Percentiles rank a stretch among this genome's conserved stretches.
These are phyloP conservation scores for Plusia festucae DNA, from an alignment of 2,888 invertebrate species.

Conservation along the genomic window DNA sequence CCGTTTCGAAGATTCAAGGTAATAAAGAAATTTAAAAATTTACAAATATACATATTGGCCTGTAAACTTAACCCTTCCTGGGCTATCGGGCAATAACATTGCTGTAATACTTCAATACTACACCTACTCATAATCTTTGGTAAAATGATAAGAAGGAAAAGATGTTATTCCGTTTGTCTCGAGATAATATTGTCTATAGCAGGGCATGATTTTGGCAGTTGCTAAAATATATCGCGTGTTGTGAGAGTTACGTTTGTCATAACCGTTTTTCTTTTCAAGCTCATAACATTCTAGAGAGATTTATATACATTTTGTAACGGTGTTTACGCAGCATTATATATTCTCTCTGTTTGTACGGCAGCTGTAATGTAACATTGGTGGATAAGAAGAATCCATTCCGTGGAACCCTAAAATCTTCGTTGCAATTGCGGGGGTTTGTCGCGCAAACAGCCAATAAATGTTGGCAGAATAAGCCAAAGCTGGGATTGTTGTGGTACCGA, in stretches of 20 bases:
- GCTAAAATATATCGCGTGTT: constrained; percentile 46
- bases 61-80: too few species aligned
- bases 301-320: constrained; percentile 69
- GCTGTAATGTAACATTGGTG: constrained; percentile 66
- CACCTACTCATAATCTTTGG: neutral
- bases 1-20: too few species aligned
- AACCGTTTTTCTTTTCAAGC: constrained; percentile 59
- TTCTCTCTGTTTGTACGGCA: constrained; percentile 65
- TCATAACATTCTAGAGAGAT: constrained; percentile 64
- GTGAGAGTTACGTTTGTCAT: constrained; percentile 46
- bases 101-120: too few species aligned
- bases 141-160: neutral
- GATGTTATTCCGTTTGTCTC: neutral
- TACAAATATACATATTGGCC: too few species aligned
- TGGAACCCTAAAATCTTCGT: constrained; percentile 74
- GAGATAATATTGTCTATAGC: constrained; percentile 28
- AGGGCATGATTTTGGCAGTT: constrained; percentile 40
- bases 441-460: constrained; percentile 75
- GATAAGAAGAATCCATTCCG: constrained; percentile 75
- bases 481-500: constrained; percentile 66
- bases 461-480: constrained; percentile 70
- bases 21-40: too few species aligned
- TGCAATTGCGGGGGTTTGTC: constrained; percentile 76
- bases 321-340: constrained; percentile 73
- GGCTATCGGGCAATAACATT: too few species aligned